Evolutionary conservation across 2,797 vertebrate genomes (phyloP).

Genomic region (Iguana delicatissima): DNA sequence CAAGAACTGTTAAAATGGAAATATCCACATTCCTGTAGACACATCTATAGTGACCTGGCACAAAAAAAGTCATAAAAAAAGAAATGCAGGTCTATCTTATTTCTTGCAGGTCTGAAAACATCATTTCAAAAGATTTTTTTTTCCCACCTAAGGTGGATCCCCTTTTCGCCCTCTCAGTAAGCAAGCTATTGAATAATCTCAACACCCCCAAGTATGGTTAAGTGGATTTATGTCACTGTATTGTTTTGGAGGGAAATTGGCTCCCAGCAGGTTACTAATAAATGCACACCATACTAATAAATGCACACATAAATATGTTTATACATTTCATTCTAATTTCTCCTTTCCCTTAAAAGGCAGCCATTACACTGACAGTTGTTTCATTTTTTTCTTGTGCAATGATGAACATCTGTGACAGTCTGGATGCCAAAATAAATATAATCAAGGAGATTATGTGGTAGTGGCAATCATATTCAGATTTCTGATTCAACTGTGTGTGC

Average conservation of each 20-base stretch:
- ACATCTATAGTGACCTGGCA: constrained; percentile 68
- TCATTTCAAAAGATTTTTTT: constrained; percentile 63
- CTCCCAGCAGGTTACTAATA: constrained; percentile 58
- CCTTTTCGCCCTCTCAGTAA: constrained; percentile 60
- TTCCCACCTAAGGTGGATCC: constrained; percentile 51
- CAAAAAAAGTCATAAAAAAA: constrained; percentile 74
- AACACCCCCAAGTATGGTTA: constrained; percentile 58
- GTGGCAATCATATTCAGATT: constrained; percentile 69
- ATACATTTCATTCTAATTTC: constrained; percentile 52
- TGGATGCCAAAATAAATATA: constrained; percentile 76
- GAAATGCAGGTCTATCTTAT: constrained; percentile 68
- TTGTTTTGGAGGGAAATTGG: constrained; percentile 69
- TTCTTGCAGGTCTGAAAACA: constrained; percentile 69
- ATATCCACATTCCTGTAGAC: constrained; percentile 57
- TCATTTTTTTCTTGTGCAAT: constrained; percentile 66
- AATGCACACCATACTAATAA: constrained; percentile 35
- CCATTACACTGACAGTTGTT: constrained; percentile 35
- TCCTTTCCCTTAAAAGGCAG: constrained; percentile 43
- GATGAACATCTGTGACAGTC: constrained; percentile 75
- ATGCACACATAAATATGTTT: constrained; percentile 54
- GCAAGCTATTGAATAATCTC: constrained; percentile 70
- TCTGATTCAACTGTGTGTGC: constrained; percentile 53
- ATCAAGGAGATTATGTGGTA: constrained; percentile 70
- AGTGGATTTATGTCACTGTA: constrained; percentile 73
- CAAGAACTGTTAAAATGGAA: constrained; percentile 53